Conservation (phyloP, 23 tunicate species). For the Styela plicata region DNA sequence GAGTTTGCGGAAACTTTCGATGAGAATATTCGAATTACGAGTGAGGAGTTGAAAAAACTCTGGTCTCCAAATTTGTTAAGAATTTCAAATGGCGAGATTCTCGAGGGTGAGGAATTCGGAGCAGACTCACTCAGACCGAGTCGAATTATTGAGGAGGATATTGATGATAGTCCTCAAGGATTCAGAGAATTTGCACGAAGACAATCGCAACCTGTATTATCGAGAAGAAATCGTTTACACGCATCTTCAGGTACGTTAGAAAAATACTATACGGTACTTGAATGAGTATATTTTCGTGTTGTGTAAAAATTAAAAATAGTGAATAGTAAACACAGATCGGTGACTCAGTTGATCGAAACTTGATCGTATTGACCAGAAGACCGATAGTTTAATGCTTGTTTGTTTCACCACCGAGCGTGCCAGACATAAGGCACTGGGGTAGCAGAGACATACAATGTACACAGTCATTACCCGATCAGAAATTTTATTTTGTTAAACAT, state of each 20-base stretch:
- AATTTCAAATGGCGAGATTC: slow-evolving; percentile 15
- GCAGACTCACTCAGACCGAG: not conserved
- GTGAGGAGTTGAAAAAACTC: not conserved
- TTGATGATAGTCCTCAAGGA: not conserved
- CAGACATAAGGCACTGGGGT: slow-evolving; percentile 5
- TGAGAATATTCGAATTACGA: not conserved
- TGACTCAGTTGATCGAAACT: too few species aligned
- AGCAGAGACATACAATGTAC: not conserved
- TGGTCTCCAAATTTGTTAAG: slow-evolving; percentile 16
- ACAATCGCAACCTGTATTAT: not conserved
- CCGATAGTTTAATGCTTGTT: too few species aligned
- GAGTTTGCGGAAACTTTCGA: not conserved
- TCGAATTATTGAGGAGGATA: not conserved
- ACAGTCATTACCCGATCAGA: too few species aligned
- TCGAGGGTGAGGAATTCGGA: slow-evolving; percentile 4
- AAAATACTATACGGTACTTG: too few species aligned
- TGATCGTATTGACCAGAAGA: too few species aligned
- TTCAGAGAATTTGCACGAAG: not conserved
- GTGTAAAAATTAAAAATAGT: too few species aligned
- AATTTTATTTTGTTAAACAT: too few species aligned
- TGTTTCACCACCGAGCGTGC: too few species aligned
- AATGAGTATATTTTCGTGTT: too few species aligned
- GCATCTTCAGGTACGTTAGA: not conserved
- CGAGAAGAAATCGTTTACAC: not conserved
- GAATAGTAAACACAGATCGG: too few species aligned